A percentile compares a stretch with the other conserved stretches of the same genome.
Evolutionary conservation across 2,797 vertebrate species (phyloP).

Genomic region (Catharus ustulatus): DNA sequence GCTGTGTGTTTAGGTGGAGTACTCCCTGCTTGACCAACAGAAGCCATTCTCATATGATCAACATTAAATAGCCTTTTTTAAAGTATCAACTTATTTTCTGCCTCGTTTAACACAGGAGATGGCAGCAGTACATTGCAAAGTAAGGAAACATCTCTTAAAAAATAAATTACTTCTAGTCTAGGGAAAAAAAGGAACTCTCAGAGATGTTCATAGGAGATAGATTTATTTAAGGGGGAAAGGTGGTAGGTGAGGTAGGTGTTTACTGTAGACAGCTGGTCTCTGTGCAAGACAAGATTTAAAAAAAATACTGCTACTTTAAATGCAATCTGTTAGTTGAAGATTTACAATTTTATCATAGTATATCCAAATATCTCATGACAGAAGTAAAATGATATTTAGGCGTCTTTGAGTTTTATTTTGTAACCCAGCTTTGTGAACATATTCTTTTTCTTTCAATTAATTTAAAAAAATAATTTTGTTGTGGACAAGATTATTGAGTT

Average conservation of each 20-base stretch:
- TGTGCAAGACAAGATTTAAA: constrained; percentile 32
- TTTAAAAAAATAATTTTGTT: neutral
- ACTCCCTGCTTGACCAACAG: constrained; percentile 32
- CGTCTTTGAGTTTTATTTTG: constrained; percentile 33
- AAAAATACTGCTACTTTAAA: constrained; percentile 37
- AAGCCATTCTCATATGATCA: neutral
- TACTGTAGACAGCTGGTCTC: constrained; percentile 59
- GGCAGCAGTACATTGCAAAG: constrained; percentile 81
- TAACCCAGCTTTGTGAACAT: neutral
- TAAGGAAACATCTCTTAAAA: constrained; percentile 4
- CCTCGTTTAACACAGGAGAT: constrained; percentile 78
- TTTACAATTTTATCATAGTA: constrained; percentile 43
- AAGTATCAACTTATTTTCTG: constrained; percentile 15
- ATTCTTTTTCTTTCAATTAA: neutral
- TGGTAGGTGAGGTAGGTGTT: constrained; percentile 62
- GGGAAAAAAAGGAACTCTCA: neutral
- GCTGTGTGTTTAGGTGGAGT: neutral
- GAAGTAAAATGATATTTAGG: constrained; percentile 30
- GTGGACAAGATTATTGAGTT: neutral
- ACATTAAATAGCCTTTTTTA: neutral
- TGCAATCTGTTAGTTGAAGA: constrained; percentile 51
- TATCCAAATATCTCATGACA: constrained; percentile 43
- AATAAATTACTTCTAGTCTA: neutral
- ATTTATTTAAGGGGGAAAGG: constrained; percentile 58
- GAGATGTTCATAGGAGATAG: constrained; percentile 31